These are phyloP conservation scores for Charina bottae DNA, from an alignment of 2,113 vertebrate species.

Conservation along the genomic window DNA sequence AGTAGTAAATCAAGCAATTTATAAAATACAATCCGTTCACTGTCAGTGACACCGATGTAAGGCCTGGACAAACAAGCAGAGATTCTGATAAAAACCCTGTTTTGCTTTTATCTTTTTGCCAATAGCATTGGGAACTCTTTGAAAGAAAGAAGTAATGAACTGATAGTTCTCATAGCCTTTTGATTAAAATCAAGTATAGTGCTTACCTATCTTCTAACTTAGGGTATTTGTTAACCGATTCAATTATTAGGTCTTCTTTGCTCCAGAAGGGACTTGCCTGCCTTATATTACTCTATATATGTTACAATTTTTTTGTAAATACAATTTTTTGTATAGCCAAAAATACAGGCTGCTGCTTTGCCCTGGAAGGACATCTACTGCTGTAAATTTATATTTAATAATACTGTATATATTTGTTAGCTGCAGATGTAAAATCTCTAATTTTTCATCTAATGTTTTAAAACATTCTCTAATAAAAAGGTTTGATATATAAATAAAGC, in stretches of 20 bases:
- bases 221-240: not conserved
- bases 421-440: not conserved
- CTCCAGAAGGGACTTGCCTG: not conserved
- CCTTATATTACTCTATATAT: not conserved
- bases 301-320: not conserved
- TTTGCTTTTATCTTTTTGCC: conserved; percentile 28
- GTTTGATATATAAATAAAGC: conserved; percentile 19
- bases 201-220: not conserved
- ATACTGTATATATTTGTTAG: not conserved
- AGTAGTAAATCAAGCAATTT: not conserved
- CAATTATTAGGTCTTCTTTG: not conserved
- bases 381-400: not conserved
- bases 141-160: not conserved
- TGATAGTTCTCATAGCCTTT: not conserved
- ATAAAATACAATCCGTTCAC: not conserved
- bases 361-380: not conserved
- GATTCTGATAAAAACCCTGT: not conserved
- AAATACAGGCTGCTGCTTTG: not conserved
- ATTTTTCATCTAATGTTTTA: not conserved
- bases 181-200: not conserved
- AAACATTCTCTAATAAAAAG: not conserved
- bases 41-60: not conserved
- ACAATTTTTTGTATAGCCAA: not conserved
- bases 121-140: not conserved
- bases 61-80: not conserved